A percentile compares a stretch with the other conserved stretches of the same genome.
These are phyloP conservation scores for Turritopsis dohrnii DNA, from an alignment of 30 jellyfish, hydroid and myxozoan species.

Conservation along the genomic window DNA sequence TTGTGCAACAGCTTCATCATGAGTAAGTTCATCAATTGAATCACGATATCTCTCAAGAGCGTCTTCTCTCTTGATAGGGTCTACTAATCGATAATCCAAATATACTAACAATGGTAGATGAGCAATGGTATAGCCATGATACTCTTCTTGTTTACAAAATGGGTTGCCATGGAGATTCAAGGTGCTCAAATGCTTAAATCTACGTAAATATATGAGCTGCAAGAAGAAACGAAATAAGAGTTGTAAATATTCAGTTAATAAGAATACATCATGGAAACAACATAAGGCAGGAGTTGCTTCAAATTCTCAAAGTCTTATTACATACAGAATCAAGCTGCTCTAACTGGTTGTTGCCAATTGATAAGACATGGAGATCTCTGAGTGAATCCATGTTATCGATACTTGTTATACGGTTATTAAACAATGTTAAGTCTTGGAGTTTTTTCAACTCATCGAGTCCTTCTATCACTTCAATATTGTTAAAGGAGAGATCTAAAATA, in stretches of 20 bases:
- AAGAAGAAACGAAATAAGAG: background rate
- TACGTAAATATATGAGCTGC: conserved; percentile 62
- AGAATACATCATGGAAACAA: background rate
- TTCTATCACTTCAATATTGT: conserved; percentile 82
- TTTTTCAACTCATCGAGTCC: conserved; percentile 73
- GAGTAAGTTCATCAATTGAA: conserved; percentile 67
- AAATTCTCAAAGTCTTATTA: background rate
- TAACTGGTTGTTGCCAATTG: conserved; percentile 78
- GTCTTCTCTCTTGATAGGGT: conserved; percentile 55
- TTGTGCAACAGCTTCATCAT: conserved; percentile 57
- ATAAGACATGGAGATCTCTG: conserved; percentile 55
- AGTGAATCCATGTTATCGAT: conserved; percentile 70
- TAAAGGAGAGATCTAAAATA: conserved; percentile 74
- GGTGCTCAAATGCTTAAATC: conserved; percentile 53
- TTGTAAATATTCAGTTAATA: background rate
- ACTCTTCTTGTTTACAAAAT: conserved; percentile 58
- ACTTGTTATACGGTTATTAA: conserved; percentile 62
- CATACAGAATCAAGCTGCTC: conserved; percentile 66
- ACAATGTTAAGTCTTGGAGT: conserved; percentile 66
- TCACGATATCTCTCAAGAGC: conserved; percentile 67
- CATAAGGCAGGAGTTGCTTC: background rate
- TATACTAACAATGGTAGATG: conserved; percentile 76
- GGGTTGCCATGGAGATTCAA: conserved; percentile 83
- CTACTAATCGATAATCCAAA: conserved; percentile 73
- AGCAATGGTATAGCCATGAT: conserved; percentile 60